Conservation (phyloP, 2,888 invertebrate species). For the Drosophila siamana region DNA sequence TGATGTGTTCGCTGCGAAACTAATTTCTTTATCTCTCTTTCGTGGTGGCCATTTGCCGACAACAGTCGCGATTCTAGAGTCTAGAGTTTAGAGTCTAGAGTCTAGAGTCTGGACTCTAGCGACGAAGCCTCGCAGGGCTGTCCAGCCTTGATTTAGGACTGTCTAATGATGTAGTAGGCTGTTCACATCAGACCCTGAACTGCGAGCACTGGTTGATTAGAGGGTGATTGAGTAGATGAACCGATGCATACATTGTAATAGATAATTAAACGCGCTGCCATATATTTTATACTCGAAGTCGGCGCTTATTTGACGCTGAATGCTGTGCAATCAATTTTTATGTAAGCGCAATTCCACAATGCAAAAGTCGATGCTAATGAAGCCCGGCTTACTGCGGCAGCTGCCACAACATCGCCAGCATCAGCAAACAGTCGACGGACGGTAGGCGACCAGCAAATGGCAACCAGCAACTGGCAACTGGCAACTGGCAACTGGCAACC, state of each 20-base stretch:
- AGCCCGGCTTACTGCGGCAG: slow-evolving; percentile 51
- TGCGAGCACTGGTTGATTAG: slow-evolving; percentile 1
- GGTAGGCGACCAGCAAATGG: slow-evolving; percentile 17
- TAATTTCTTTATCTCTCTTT: not conserved
- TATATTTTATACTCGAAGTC: slow-evolving; percentile 49
- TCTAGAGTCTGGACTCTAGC: not conserved
- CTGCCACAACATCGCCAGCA: slow-evolving; percentile 23
- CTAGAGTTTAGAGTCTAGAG: not conserved
- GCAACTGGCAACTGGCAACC: slow-evolving; percentile 18
- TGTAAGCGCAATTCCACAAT: slow-evolving; percentile 66
- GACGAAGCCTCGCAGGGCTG: slow-evolving; percentile 3
- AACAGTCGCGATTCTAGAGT: not conserved
- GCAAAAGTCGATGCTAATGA: slow-evolving; percentile 72
- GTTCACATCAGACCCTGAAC: slow-evolving; percentile 5
- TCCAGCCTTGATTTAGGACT: slow-evolving; percentile 27
- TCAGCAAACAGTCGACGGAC: not conserved
- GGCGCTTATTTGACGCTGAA: slow-evolving; percentile 56
- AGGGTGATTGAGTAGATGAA: slow-evolving; percentile 21
- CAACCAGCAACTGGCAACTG: slow-evolving; percentile 8
- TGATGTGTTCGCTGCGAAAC: not conserved
- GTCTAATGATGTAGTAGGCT: slow-evolving; percentile 37
- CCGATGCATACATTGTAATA: slow-evolving; percentile 53
- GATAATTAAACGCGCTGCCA: slow-evolving; percentile 60
- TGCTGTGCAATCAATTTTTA: slow-evolving; percentile 69
- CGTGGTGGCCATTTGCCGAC: slow-evolving; percentile 4